A percentile compares a stretch with the other conserved stretches of the same genome.
phyloP scores from a whole-genome alignment of 2,797 vertebrate genomes.

The Pteropus rufus region DNA sequence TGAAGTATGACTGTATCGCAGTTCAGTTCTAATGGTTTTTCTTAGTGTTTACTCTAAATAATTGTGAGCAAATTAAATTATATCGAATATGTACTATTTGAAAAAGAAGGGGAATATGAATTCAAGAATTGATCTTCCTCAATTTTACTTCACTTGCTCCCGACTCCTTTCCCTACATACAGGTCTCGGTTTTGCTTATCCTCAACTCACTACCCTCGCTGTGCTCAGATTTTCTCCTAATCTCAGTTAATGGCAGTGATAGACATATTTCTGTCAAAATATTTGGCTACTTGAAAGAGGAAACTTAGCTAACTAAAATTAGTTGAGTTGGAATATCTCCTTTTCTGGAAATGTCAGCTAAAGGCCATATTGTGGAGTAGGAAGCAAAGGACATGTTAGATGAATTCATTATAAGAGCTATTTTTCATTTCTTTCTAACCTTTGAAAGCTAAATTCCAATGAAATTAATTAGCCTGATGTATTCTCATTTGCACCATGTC shows the following conservation, averaged over 20 bases:
- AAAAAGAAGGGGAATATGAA: not conserved
- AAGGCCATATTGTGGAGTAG: not conserved
- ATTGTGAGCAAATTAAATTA: not conserved
- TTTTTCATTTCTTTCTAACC: slow-evolving; percentile 42
- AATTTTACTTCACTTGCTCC: not conserved
- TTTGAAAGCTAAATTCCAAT: slow-evolving; percentile 34
- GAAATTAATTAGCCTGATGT: not conserved
- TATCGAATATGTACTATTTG: not conserved
- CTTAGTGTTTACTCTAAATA: not conserved
- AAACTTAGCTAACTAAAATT: slow-evolving; percentile 30
- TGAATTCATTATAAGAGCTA: slow-evolving; percentile 1
- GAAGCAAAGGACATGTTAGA: slow-evolving; percentile 21
- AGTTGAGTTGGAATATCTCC: not conserved
- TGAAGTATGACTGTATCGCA: not conserved
- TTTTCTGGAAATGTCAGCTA: slow-evolving; percentile 20
- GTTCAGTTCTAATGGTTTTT: not conserved
- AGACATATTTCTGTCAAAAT: slow-evolving; percentile 19
- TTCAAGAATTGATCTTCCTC: not conserved
- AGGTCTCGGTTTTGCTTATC: not conserved
- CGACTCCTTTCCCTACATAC: not conserved
- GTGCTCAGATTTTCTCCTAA: not conserved
- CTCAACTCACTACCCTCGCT: not conserved
- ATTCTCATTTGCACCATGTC: not conserved
- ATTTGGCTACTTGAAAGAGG: not conserved
- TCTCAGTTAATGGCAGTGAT: not conserved